Percentiles rank a stretch among this genome's conserved stretches.
These are phyloP conservation scores for Herpetotheres cachinnans DNA, from an alignment of 2,113 vertebrate genomes.

Conservation along the genomic window DNA sequence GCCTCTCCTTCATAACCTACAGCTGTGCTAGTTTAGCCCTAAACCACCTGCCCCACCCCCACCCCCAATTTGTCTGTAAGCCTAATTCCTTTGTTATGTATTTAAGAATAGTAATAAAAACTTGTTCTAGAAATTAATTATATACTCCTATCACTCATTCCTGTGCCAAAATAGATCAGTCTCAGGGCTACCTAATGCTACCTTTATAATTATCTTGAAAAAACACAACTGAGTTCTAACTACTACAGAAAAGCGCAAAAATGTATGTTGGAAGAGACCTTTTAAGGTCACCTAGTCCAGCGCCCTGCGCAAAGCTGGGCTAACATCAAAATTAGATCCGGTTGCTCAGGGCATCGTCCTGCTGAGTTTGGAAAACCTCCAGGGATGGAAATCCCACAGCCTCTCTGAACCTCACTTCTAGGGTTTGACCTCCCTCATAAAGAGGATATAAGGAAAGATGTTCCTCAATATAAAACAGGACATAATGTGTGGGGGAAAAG, in stretches of 20 bases:
- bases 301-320: neutral
- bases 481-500: fast-evolving
- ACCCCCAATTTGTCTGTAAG: neutral
- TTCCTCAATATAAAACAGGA: neutral
- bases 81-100: neutral
- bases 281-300: neutral
- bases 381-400: neutral
- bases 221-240: neutral
- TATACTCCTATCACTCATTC: neutral
- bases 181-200: neutral
- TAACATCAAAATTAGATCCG: neutral
- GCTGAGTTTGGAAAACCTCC: neutral
- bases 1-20: neutral
- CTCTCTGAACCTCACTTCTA: neutral
- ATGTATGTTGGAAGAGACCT: neutral
- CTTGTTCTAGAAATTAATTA: neutral
- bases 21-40: neutral
- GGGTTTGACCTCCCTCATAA: neutral
- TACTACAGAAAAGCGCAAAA: neutral
- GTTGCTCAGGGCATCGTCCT: neutral
- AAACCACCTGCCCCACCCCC: neutral
- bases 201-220: neutral
- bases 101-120: neutral
- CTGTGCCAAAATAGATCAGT: neutral
- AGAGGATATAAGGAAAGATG: neutral